phyloP scores from a whole-genome alignment of 2,888 invertebrate species.

The Cryptocheilus praepositus region DNA sequence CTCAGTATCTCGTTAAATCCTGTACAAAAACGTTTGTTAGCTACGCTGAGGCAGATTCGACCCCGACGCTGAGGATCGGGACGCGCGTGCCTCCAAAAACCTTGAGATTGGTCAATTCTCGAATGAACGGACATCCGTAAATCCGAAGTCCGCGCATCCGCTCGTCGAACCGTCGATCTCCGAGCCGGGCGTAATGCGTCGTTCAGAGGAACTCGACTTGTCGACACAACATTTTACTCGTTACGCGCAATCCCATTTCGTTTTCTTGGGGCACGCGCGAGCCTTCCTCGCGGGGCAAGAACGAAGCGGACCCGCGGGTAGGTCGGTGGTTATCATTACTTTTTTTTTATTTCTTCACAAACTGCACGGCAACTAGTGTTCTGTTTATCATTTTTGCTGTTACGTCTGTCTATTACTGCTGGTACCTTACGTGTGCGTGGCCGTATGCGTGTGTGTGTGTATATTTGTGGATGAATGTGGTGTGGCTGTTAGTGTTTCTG shows the following conservation, averaged over 20 bases:
- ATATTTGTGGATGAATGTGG: slow-evolving; percentile 30
- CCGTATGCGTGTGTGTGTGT: slow-evolving; percentile 48
- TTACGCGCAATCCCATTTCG: slow-evolving; percentile 9
- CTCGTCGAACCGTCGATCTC: no score
- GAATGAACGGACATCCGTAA: neutral
- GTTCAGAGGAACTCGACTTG: slow-evolving; percentile 7
- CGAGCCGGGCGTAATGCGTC: neutral
- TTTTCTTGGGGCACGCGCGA: slow-evolving; percentile 40
- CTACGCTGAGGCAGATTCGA: slow-evolving; percentile 65
- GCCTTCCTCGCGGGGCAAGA: slow-evolving; percentile 64
- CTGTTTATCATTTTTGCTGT: slow-evolving; percentile 57
- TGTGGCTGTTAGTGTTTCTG: slow-evolving; percentile 20
- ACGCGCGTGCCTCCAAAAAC: slow-evolving; percentile 1
- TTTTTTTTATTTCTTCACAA: slow-evolving; percentile 60
- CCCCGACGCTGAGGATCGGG: slow-evolving; percentile 39
- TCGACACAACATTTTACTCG: no score
- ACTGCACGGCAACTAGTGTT: slow-evolving; percentile 72
- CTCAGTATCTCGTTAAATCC: slow-evolving; percentile 64
- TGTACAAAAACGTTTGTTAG: slow-evolving; percentile 71
- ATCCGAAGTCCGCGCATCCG: neutral
- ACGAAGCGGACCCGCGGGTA: slow-evolving; percentile 75
- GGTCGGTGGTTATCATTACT: slow-evolving; percentile 70
- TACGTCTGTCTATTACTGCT: slow-evolving; percentile 61
- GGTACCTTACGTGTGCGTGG: slow-evolving; percentile 61
- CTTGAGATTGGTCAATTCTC: no score